phyloP scores from a whole-genome alignment of 2,797 vertebrate genomes.

The Buphagus erythrorhynchus region DNA sequence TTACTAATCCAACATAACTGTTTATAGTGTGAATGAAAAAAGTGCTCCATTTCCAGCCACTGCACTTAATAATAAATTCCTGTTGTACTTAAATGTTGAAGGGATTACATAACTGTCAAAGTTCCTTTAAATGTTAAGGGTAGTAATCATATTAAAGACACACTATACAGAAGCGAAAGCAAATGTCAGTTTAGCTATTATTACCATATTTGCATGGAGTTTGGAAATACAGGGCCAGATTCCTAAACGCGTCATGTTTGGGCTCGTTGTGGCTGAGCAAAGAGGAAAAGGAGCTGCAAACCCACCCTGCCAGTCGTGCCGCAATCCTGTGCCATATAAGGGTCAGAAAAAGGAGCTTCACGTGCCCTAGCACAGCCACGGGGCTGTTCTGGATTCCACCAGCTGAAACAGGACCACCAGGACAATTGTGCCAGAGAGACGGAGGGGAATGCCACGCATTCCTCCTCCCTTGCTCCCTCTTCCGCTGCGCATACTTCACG shows the following conservation, averaged over 20 bases:
- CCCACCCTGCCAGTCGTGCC: accelerated
- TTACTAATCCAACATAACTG: constrained; percentile 84
- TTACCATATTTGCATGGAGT: constrained; percentile 66
- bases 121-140: constrained; percentile 78
- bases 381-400: background rate
- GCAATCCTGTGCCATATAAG: background rate
- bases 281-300: background rate
- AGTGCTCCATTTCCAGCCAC: constrained; percentile 78
- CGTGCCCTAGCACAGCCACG: background rate
- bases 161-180: constrained; percentile 68
- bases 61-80: constrained; percentile 82
- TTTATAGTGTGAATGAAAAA: constrained; percentile 84
- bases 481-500: background rate
- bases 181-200: constrained; percentile 69
- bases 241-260: background rate
- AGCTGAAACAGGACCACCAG: constrained; percentile 16
- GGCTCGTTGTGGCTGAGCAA: background rate
- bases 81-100: constrained; percentile 81
- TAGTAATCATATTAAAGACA: constrained; percentile 75
- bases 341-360: background rate
- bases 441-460: background rate
- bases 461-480: background rate
- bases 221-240: constrained; percentile 37
- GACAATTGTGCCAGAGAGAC: background rate
- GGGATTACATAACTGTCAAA: constrained; percentile 82